Evolutionary conservation across 2,797 vertebrate genomes (phyloP).

Genomic region (Huso huso): DNA sequence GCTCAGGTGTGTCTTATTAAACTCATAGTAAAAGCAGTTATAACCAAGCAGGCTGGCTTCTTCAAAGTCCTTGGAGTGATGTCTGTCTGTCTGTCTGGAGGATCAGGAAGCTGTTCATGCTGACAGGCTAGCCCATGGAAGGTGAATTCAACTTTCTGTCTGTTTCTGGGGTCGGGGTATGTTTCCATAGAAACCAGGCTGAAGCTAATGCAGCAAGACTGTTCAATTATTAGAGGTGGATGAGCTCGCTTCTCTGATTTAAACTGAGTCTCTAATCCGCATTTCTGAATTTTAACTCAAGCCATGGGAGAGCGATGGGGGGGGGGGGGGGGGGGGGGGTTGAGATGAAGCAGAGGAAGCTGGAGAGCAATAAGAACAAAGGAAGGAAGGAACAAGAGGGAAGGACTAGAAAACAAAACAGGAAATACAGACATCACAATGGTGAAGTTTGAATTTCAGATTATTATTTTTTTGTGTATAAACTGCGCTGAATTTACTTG

Average conservation of each 20-base stretch:
- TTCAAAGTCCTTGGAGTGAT: too few species aligned
- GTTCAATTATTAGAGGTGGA: conserved; percentile 58
- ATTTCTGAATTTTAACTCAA: conserved; percentile 4
- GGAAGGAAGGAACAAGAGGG: background rate
- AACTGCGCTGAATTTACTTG: too few species aligned
- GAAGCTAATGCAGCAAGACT: conserved; percentile 53
- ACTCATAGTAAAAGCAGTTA: too few species aligned
- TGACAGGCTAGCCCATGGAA: conserved; percentile 20
- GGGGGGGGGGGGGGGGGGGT: background rate
- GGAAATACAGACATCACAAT: background rate
- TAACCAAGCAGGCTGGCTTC: too few species aligned
- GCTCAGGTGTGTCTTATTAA: too few species aligned
- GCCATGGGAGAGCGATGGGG: background rate
- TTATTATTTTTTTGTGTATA: too few species aligned
- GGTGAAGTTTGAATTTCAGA: too few species aligned
- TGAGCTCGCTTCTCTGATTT: conserved; percentile 50
- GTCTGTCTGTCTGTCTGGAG: background rate
- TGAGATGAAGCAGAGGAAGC: background rate
- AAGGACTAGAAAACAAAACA: background rate
- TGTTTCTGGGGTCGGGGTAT: conserved; percentile 18
- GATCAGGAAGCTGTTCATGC: background rate
- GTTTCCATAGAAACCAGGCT: conserved; percentile 56
- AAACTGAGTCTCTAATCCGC: conserved; percentile 34
- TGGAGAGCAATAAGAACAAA: background rate
- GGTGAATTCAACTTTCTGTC: conserved; percentile 24